Conservation (phyloP, 2,797 vertebrate genomes). For the Paguma larvata region DNA sequence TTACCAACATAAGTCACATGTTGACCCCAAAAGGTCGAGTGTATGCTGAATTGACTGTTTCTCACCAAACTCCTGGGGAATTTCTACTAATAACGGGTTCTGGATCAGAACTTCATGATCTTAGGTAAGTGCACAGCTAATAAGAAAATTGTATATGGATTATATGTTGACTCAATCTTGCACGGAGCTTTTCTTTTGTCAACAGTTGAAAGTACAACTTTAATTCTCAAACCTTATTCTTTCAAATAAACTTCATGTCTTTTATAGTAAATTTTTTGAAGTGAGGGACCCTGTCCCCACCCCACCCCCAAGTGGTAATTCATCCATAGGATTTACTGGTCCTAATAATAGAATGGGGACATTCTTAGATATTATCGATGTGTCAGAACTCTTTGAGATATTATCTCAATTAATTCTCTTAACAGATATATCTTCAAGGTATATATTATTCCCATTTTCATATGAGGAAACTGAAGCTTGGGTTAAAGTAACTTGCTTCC, state of each 20-base stretch:
- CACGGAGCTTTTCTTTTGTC: background rate
- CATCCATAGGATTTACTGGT: background rate
- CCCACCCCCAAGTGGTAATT: background rate
- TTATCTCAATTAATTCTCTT: background rate
- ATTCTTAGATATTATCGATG: background rate
- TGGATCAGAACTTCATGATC: slow-evolving; percentile 97
- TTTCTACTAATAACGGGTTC: slow-evolving; percentile 98
- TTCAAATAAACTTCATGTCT: background rate
- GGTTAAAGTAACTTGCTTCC: background rate
- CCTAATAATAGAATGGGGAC: background rate
- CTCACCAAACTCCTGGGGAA: slow-evolving; percentile 92
- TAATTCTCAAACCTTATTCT: slow-evolving; percentile 5
- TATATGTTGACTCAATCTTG: background rate
- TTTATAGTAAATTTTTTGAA: slow-evolving; percentile 27
- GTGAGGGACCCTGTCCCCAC: background rate
- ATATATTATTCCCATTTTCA: background rate
- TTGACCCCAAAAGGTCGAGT: slow-evolving; percentile 95
- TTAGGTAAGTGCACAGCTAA: slow-evolving; percentile 90
- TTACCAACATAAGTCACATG: slow-evolving; percentile 99
- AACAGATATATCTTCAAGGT: background rate
- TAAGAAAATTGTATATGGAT: background rate
- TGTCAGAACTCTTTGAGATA: background rate
- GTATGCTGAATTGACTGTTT: slow-evolving; percentile 97
- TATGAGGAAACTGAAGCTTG: background rate
- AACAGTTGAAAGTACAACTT: slow-evolving; percentile 52